Evolutionary conservation across 2,888 invertebrate species (phyloP), one percentile per base, ranked within the genome.

Genomic region (Lycophotia porphyrea): DNA sequence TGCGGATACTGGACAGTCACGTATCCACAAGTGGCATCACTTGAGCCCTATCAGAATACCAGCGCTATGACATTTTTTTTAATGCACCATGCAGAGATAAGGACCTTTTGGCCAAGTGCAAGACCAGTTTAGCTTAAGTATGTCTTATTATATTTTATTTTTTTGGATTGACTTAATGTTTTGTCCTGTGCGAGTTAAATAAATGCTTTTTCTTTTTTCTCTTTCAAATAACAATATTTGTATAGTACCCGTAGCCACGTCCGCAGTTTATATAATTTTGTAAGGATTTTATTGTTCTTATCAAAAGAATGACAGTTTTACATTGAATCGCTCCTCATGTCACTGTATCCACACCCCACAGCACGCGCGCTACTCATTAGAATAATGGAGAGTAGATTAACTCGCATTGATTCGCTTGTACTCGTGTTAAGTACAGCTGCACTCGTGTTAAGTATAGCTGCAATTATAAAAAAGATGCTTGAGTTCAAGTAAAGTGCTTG

Each of bases 311-410:
- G 18, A 39, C 15, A 7, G 24, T 9, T 24, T 27, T 18, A 18
- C 24, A 42, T 75, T 15, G n/a, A 31, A n/a, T 64, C 60, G 72
- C 73, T 72, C 21, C 64, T 60, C 49, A 27, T 11, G 8, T 44
- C 44, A 65, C 24, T 44, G 3, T 58, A 9, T 15, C 42, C 52
- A 1, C 0, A 36, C 7, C 36, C 13, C 11, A 2, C 21, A 24
- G 7, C 27, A 52, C 18, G 27, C 64, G 39, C n/a, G 31, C 49
- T 66, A 24, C 47, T 80, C 61, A 64, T 77, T 76, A 76, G n/a
- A 74, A 75, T 82, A 82, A 77, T 74, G 69, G 65, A 70, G 73
- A 71, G 68, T 49, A 71, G 60, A 77, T 75, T 67, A 71, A n/a
- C 66, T 77, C 36, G n/a, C 71, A 72, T 74, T 72, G 76, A 82